These are phyloP conservation scores for Melanotaenia parkinsoni DNA, from an alignment of 2,797 vertebrate genomes.

Conservation along the genomic window DNA sequence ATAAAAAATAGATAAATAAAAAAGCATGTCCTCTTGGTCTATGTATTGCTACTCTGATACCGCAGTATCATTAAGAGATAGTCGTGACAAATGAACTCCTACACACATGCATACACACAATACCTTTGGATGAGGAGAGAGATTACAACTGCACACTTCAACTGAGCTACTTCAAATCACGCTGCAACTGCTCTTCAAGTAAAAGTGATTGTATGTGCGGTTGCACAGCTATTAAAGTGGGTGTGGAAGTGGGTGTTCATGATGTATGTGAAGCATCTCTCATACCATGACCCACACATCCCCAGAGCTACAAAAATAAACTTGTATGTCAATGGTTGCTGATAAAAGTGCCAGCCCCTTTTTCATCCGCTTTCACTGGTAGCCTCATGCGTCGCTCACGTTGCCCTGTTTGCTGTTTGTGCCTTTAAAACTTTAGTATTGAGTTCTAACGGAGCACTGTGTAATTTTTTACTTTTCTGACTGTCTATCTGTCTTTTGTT, in stretches of 20 bases:
- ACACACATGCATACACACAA: constrained; percentile 23
- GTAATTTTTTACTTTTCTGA: constrained; percentile 26
- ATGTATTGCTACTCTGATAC: constrained; percentile 37
- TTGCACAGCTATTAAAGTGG: constrained; percentile 32
- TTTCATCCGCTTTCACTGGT: neutral
- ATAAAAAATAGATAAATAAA: neutral
- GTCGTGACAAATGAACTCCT: constrained; percentile 50
- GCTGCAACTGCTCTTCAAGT: constrained; percentile 46
- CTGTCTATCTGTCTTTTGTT: constrained; percentile 18
- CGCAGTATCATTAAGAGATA: constrained; percentile 34
- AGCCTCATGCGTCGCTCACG: neutral
- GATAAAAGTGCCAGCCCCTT: constrained; percentile 1
- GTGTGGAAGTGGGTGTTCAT: constrained; percentile 53
- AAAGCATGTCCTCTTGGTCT: constrained; percentile 16
- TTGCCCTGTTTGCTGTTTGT: constrained; percentile 1
- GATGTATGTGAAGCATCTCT: constrained; percentile 64
- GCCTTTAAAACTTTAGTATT: neutral
- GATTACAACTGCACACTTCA: constrained; percentile 54
- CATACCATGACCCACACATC: constrained; percentile 44
- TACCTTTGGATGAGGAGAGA: constrained; percentile 21
- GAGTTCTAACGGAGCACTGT: constrained; percentile 19
- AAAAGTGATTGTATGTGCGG: constrained; percentile 43
- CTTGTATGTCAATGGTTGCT: constrained; percentile 1
- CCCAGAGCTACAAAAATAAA: constrained; percentile 64
- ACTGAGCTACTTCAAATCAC: constrained; percentile 59